Percentiles rank a stretch among this genome's conserved stretches.
Evolutionary conservation across 2,113 vertebrate genomes (phyloP).

Genomic region (Channa argus): DNA sequence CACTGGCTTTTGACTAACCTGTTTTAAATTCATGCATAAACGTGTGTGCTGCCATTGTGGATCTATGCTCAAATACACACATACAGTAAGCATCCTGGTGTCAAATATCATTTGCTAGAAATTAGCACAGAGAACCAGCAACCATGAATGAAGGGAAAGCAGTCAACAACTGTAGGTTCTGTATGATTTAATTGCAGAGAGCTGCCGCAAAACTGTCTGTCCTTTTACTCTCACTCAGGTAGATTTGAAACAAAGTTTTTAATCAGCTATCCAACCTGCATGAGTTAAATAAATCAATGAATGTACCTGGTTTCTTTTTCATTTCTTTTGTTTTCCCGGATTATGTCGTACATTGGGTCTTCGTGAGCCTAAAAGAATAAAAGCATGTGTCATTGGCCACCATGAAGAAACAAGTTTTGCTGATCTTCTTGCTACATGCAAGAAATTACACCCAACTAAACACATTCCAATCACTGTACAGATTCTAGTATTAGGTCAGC

Average conservation of each 20-base stretch:
- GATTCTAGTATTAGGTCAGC: constrained; percentile 29
- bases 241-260: not conserved
- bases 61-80: constrained; percentile 2
- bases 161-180: constrained; percentile 3
- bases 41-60: not conserved
- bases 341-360: constrained; percentile 96
- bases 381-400: not conserved
- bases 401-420: not conserved
- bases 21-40: constrained; percentile 48
- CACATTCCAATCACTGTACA: constrained; percentile 7
- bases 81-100: constrained; percentile 39
- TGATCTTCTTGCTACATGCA: constrained; percentile 3
- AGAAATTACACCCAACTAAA: not conserved
- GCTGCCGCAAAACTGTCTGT: not conserved
- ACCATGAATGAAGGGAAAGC: constrained; percentile 30
- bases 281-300: not conserved
- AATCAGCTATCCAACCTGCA: not conserved
- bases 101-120: constrained; percentile 49
- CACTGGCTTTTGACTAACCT: constrained; percentile 67
- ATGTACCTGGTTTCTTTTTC: constrained; percentile 92
- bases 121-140: constrained; percentile 21
- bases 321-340: constrained; percentile 92
- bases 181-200: not conserved
- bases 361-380: constrained; percentile 88
- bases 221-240: not conserved